These are phyloP conservation scores for Vanessa cardui DNA, from an alignment of 2,888 invertebrate species.

Conservation along the genomic window DNA sequence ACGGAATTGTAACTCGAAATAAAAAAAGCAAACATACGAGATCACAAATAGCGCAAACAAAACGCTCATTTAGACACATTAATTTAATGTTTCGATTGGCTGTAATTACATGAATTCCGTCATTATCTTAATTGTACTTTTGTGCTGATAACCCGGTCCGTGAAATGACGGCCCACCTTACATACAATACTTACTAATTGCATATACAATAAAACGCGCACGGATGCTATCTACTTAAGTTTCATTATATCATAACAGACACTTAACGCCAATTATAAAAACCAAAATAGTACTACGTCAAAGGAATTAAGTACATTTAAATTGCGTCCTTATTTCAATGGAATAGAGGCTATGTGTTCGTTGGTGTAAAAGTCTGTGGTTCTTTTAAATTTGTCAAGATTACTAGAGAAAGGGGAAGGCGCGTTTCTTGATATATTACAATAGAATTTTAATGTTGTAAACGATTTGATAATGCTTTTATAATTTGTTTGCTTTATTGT, in stretches of 20 bases:
- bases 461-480: constrained; percentile 72
- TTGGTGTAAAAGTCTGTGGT: constrained; percentile 15
- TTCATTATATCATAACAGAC: constrained; percentile 77
- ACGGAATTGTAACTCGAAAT: neutral
- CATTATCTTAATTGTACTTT: constrained; percentile 61
- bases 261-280: constrained; percentile 74
- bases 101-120: constrained; percentile 58
- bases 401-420: constrained; percentile 66
- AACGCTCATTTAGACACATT: constrained; percentile 25
- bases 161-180: constrained; percentile 59
- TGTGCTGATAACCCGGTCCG: constrained; percentile 53
- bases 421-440: constrained; percentile 73
- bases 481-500: constrained; percentile 80
- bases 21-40: neutral
- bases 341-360: constrained; percentile 36
- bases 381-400: constrained; percentile 39
- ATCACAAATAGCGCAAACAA: constrained; percentile 1
- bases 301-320: constrained; percentile 28
- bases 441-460: constrained; percentile 72
- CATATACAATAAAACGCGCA: constrained; percentile 60
- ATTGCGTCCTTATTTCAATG: constrained; percentile 43
- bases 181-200: constrained; percentile 70
- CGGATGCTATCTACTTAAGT: constrained; percentile 73
- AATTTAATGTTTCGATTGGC: constrained; percentile 36
- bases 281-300: constrained; percentile 46